Conservation (phyloP, 1,140 invertebrate species). For the Saccostrea cuccullata region DNA sequence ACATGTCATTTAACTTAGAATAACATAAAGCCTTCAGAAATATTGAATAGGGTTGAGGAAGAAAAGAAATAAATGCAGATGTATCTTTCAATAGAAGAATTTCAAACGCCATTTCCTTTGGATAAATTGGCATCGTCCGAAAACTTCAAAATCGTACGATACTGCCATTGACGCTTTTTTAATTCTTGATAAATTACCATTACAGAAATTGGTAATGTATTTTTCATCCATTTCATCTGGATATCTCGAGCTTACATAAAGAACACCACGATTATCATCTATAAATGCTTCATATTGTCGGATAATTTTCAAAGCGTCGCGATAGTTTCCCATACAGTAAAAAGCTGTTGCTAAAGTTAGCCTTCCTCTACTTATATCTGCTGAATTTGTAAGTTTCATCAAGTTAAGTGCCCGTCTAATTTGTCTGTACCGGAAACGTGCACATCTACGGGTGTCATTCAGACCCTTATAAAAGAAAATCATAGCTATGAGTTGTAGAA, state of each 20-base stretch:
- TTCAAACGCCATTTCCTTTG: background rate
- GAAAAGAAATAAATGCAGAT: background rate
- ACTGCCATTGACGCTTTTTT: conserved; percentile 6
- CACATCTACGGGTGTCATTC: background rate
- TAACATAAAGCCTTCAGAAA: conserved; percentile 6
- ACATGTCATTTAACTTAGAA: background rate
- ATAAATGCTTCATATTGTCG: background rate
- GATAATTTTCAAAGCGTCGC: background rate
- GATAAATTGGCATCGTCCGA: background rate
- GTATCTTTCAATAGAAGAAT: background rate
- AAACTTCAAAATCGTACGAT: conserved; percentile 31
- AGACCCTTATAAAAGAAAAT: background rate
- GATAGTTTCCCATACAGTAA: conserved; percentile 7
- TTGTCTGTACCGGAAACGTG: conserved; percentile 8
- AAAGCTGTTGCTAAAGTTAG: conserved; percentile 9
- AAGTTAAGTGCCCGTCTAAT: background rate
- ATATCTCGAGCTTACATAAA: background rate
- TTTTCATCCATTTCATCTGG: background rate
- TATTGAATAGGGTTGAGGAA: background rate
- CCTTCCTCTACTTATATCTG: conserved; percentile 16
- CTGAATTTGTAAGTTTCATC: background rate
- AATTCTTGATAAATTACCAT: background rate
- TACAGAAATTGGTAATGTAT: conserved; percentile 12
- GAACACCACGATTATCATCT: background rate
- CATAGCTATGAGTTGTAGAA: background rate